Percentiles rank a stretch among this genome's conserved stretches.
These are phyloP conservation scores for Apodemus agrarius DNA, from an alignment of 2,797 vertebrate species.

Conservation along the genomic window DNA sequence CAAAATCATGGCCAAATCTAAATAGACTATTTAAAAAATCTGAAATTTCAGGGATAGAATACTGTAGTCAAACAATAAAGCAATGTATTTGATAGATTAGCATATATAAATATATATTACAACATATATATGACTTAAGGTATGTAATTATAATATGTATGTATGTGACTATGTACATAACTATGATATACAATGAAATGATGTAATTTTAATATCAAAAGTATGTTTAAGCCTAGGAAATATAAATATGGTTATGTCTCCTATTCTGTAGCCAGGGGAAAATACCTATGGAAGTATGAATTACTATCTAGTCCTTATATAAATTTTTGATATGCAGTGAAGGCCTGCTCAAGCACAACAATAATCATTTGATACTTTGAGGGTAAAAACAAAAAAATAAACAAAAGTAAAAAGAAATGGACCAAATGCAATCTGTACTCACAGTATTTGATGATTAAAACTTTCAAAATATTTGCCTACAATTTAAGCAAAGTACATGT, in stretches of 20 bases:
- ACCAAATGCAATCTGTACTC: fast-evolving
- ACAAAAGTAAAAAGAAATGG: background rate
- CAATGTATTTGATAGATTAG: background rate
- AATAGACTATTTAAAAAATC: background rate
- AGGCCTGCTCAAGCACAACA: background rate
- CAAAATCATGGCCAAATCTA: background rate
- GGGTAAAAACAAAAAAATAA: background rate
- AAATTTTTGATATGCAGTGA: background rate
- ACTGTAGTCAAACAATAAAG: background rate
- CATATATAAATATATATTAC: background rate
- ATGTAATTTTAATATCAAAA: background rate
- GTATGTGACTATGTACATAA: background rate
- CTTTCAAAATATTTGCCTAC: background rate
- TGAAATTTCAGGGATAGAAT: background rate
- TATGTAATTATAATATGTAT: no score
- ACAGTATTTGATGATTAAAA: background rate
- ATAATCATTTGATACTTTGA: background rate
- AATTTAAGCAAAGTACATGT: background rate
- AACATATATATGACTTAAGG: no score
- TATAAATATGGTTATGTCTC: background rate
- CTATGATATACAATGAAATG: background rate
- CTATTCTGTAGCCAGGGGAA: background rate
- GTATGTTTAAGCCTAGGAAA: background rate
- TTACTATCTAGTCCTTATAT: background rate
- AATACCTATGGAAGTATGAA: background rate